Base-by-base conservation (phyloP, 2,888 invertebrate species). In the Ophion obscuratus region DNA sequence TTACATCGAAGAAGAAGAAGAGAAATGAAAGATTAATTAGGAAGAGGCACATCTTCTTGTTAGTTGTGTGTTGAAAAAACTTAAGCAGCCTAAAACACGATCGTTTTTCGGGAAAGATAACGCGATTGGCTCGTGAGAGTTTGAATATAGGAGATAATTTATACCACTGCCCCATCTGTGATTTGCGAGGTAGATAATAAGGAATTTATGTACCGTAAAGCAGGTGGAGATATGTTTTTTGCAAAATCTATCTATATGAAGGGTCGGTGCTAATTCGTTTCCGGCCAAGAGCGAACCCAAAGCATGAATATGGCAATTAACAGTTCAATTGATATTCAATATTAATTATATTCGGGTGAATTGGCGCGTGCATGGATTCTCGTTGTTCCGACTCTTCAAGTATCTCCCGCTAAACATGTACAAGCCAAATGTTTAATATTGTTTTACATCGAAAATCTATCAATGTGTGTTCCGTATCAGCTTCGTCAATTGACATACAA, bases 401-500 rank as follows among this genome's bases (percentile, higher is more conserved):
- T 53, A 68, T 68, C 9, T 24, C 17, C 53, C 40, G 40, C 40
- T 40, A 17, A 7, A 6, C 70, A 3, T 27, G 36, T 36, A 10
- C 59, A 31, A 57, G 20, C 59, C 53, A 27, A 71, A 71, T 27
- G 47, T 44, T 44, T 20, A 68, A n/a, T 44, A 68, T 68, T 20
- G 24, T 44, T 44, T 11, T 44, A 57, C 44, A 68, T 77, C 59
- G 68, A 66, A 62, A 77, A 84, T 84, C 31, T 81, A 62, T 74
- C 68, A 47, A 62, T 61, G 6, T 40, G 17, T 17, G 27, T 10
- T 20, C 20, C 40, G 17, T 17, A 31, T 6, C 66, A 6, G 31
- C 24, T 66, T 67, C 44, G n/a, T 27, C 67, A 17, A 84, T 84
- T 75, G 81, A 81, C 84, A 78, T 82, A 86, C 81, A 75, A 68